Evolutionary conservation across 2,888 invertebrate genomes (phyloP).

Genomic region (Parapristionchus giblindavisi): DNA sequence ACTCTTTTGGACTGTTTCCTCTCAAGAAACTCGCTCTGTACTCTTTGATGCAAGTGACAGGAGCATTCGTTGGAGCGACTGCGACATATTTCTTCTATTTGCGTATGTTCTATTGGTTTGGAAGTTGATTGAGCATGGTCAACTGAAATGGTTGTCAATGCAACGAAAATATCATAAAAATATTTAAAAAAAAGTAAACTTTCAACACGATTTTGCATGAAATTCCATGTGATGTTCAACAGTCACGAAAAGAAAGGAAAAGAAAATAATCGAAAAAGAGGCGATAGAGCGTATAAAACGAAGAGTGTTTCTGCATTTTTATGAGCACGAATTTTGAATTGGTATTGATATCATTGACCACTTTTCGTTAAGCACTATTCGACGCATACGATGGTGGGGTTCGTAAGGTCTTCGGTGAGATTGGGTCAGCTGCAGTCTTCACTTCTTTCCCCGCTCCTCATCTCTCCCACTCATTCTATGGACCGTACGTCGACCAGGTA

Average conservation of each 20-base stretch:
- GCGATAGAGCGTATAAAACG: no score
- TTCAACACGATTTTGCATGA: no score
- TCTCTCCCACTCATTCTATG: no score
- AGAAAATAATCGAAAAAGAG: no score
- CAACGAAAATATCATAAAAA: no score
- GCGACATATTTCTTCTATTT: slow-evolving; percentile 57
- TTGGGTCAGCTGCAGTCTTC: slow-evolving; percentile 52
- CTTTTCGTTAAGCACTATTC: slow-evolving; percentile 54
- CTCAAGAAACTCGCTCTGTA: slow-evolving; percentile 45
- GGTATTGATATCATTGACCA: no score
- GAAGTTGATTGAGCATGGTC: neutral
- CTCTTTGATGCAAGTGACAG: slow-evolving; percentile 45
- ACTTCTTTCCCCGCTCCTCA: slow-evolving; percentile 57
- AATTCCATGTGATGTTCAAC: no score
- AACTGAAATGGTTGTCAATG: neutral
- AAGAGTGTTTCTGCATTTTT: no score
- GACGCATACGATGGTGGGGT: slow-evolving; percentile 53
- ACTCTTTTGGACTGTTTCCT: slow-evolving; percentile 54
- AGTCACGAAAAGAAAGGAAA: no score
- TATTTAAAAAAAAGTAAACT: no score
- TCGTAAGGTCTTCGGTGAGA: slow-evolving; percentile 47
- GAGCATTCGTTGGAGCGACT: slow-evolving; percentile 56
- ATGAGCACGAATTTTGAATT: no score
- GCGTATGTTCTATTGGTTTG: slow-evolving; percentile 42
- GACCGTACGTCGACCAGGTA: slow-evolving; percentile 58